Evolutionary conservation across 2,113 vertebrate genomes (phyloP), one percentile per base, ranked within the genome.

Genomic region (Neolamprologus sp.): DNA sequence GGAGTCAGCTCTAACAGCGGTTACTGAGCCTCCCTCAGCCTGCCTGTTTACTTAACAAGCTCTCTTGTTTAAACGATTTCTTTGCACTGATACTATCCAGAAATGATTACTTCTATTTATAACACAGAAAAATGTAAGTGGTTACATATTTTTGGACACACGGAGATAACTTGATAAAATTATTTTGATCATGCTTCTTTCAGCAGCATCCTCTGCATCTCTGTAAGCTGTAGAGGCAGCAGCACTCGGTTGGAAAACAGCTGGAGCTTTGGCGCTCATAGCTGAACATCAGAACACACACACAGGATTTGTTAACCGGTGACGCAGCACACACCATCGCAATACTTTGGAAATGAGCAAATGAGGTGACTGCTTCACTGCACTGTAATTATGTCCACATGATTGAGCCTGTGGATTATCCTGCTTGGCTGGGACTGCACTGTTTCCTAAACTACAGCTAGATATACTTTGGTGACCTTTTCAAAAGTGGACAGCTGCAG

Each of bases 371-470:
- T 91, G 85, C 85, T 90, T 89, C 86, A 49, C 85, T 92, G 90
- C 92, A 82, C 89, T 91, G 85, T 95, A 94, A 95, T 94, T 93
- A 91, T 87, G 88, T 92, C 91, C 94, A 94, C 92, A 94, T 95
- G 94, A 88, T 91, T 57, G 82, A 81, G 85, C 89, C 90, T 89
- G 80, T 86, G 89, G 88, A 94, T 95, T 83, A 94, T 49, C 45
- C 87, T 85, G 81, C 80, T 85, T 53, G 81, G 45, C 57, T 89
- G 83, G 47, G 73, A 12, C 84, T 17, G 21, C 30, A n/a, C 47
- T 28, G 37, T 73, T 87, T 88, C 42, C 82, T 54, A 13, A 87
- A 90, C 80, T 84, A 91, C 12, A 45, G n/a, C 17, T 16, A 28
- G 28, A 84, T 47, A 71, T 58, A 45, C 23, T 82, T 71, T 2